phyloP scores from a whole-genome alignment of 2,113 vertebrate genomes.

The Aix galericulata region DNA sequence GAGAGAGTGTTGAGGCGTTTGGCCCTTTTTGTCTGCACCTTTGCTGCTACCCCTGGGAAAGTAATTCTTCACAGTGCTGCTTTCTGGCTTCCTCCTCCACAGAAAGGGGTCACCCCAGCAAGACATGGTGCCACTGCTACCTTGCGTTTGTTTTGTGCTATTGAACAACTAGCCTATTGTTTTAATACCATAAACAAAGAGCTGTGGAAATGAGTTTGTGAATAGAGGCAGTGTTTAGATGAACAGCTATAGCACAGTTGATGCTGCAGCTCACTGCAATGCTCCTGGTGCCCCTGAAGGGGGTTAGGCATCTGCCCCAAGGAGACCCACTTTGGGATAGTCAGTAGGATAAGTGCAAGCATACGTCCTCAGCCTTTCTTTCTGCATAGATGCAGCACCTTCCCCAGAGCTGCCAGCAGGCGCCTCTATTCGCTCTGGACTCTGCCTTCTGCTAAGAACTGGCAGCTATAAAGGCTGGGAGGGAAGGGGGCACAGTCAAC shows the following conservation, averaged over 20 bases:
- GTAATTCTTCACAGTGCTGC: neutral
- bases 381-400: neutral
- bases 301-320: neutral
- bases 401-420: neutral
- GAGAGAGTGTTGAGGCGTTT: neutral
- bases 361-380: neutral
- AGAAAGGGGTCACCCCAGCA: neutral
- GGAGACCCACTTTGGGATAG: accelerated
- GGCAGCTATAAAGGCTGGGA: neutral
- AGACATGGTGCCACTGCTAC: neutral
- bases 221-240: neutral
- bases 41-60: neutral
- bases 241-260: neutral
- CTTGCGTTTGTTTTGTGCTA: neutral
- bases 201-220: neutral
- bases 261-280: neutral
- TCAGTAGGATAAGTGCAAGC: neutral
- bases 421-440: accelerated
- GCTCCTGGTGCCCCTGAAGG: neutral
- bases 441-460: neutral
- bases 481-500: neutral
- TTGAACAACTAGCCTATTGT: neutral
- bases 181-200: neutral
- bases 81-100: neutral
- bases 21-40: neutral